These are phyloP conservation scores for Eristalis pertinax DNA, from an alignment of 2,888 invertebrate genomes.

Conservation along the genomic window DNA sequence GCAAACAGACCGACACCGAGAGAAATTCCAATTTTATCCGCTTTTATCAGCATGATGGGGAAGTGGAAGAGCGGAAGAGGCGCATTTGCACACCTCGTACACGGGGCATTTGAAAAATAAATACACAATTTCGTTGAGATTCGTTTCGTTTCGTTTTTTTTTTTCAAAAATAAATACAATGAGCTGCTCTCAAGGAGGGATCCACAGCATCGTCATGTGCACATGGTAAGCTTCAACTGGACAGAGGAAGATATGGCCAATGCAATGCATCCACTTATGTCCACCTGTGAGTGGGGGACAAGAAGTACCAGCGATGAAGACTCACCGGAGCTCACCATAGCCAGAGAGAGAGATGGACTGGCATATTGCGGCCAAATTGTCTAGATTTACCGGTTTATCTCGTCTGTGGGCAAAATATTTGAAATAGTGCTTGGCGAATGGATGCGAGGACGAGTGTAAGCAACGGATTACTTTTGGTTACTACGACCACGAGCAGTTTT, in stretches of 20 bases:
- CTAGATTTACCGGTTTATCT: neutral
- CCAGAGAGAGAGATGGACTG: neutral
- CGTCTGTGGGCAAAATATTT: neutral
- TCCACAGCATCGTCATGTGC: neutral
- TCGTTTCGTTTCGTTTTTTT: neutral
- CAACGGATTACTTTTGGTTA: neutral
- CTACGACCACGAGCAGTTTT: neutral
- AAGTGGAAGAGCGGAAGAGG: neutral
- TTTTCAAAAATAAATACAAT: constrained; percentile 25
- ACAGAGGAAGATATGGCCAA: neutral
- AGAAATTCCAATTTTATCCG: constrained; percentile 44
- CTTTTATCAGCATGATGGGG: neutral
- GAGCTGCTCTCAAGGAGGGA: neutral
- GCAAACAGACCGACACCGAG: constrained; percentile 34
- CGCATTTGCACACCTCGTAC: neutral
- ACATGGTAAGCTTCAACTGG: neutral
- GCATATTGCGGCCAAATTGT: neutral
- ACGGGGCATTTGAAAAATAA: constrained; percentile 47
- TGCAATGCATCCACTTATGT: neutral
- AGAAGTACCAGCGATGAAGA: neutral
- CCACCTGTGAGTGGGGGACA: neutral
- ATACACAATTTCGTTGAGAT: constrained; percentile 40
- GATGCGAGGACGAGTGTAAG: neutral
- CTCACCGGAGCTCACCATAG: neutral
- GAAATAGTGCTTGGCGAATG: neutral